These are phyloP conservation scores for Drosophila setosimentum DNA, from an alignment of 2,888 invertebrate genomes.

Conservation along the genomic window DNA sequence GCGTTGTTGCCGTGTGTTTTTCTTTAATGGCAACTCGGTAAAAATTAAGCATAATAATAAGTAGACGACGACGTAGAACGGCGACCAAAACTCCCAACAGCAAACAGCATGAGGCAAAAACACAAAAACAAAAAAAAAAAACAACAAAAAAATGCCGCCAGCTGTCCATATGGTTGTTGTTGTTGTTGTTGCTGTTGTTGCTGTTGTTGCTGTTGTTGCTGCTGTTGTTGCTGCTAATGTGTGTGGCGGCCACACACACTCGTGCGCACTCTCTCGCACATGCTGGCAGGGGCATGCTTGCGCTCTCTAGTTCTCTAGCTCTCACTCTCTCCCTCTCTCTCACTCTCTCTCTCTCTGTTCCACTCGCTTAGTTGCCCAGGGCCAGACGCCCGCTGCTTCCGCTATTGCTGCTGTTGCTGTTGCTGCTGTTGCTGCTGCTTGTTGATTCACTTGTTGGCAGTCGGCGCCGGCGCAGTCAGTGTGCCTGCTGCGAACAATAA, in stretches of 20 bases:
- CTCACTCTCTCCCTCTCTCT: constrained; percentile 34
- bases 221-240: constrained; percentile 51
- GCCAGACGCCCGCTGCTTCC: constrained; percentile 43
- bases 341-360: constrained; percentile 18
- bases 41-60: constrained; percentile 77
- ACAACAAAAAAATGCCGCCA: constrained; percentile 38
- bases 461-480: constrained; percentile 58
- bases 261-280: constrained; percentile 41
- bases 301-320: constrained; percentile 40
- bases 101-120: constrained; percentile 40
- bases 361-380: constrained; percentile 33
- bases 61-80: constrained; percentile 55
- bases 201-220: constrained; percentile 34
- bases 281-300: constrained; percentile 19
- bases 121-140: constrained; percentile 4
- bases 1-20: constrained; percentile 39
- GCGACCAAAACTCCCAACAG: constrained; percentile 61
- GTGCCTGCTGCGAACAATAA: constrained; percentile 43
- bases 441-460: constrained; percentile 77
- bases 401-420: constrained; percentile 9
- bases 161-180: constrained; percentile 61
- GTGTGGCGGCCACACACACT: constrained; percentile 55
- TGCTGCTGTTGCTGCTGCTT: constrained; percentile 51
- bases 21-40: constrained; percentile 62
- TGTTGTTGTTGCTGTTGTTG: constrained; percentile 12